Conservation (phyloP, 1,140 invertebrate genomes). For the Nasonia giraulti region DNA sequence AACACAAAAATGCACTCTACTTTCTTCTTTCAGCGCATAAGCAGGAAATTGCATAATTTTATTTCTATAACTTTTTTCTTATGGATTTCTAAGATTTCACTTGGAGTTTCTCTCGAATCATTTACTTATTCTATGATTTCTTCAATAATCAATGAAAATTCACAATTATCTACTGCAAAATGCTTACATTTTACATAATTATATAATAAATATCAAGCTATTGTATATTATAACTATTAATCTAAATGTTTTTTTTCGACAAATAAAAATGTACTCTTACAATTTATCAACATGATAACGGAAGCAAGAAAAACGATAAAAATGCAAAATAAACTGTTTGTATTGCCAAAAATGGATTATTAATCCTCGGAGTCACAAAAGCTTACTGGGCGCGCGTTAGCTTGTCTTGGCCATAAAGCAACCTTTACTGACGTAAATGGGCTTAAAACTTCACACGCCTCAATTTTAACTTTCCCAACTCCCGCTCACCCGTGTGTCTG, state of each 20-base stretch:
- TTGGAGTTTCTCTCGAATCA: background rate
- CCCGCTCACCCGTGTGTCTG: background rate
- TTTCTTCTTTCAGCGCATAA: background rate
- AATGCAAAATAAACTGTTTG: background rate
- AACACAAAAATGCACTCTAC: background rate
- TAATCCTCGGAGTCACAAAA: conserved; percentile 18
- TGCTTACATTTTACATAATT: too few species aligned
- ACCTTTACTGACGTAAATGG: conserved; percentile 16
- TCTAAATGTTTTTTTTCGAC: too few species aligned
- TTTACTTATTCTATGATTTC: background rate
- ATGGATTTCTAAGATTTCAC: background rate
- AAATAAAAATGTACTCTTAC: too few species aligned
- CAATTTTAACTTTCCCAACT: conserved; percentile 3
- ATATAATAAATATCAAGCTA: too few species aligned
- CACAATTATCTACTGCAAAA: too few species aligned
- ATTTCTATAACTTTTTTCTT: background rate
- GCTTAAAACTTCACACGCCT: conserved; percentile 29
- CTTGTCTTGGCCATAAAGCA: conserved; percentile 25
- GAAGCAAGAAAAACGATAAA: too few species aligned
- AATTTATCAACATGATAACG: too few species aligned
- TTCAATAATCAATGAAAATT: too few species aligned
- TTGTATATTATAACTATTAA: too few species aligned
- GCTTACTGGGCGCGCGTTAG: background rate
- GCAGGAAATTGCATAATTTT: background rate
- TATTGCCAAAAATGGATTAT: background rate